Conservation (phyloP, 53 echinoderm and acorn worm genomes). For the Zoroaster sp. region DNA sequence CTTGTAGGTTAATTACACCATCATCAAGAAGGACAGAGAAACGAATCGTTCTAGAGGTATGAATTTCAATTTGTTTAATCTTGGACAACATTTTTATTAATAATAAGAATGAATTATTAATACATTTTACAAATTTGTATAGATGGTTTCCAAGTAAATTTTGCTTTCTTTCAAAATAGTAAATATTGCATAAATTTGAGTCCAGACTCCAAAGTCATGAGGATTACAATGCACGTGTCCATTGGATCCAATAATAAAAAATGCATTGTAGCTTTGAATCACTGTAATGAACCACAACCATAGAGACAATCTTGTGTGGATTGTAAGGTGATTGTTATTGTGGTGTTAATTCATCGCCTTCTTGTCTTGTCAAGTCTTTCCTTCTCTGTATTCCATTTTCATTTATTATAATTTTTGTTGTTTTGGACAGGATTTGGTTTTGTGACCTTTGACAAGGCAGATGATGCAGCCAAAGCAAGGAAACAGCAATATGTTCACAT, state of each 20-base stretch:
- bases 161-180: background rate
- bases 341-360: no score
- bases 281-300: background rate
- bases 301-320: background rate
- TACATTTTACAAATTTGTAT: no score
- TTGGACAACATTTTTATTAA: no score
- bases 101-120: no score
- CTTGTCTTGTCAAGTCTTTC: no score
- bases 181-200: background rate
- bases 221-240: background rate
- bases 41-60: conserved; percentile 39
- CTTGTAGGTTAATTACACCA: background rate
- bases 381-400: no score
- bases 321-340: no score
- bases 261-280: background rate
- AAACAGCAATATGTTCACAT: conserved; percentile 13
- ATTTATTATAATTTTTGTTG: background rate
- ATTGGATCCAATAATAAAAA: background rate
- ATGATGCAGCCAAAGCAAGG: conserved; percentile 23
- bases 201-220: background rate
- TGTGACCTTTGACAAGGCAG: conserved; percentile 18
- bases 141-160: background rate
- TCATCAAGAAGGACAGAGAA: conserved; percentile 32
- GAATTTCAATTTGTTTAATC: no score
- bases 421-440: conserved; percentile 35